Evolutionary conservation across 1,140 invertebrate genomes (phyloP).

Genomic region (Pectinophora gossypiella): DNA sequence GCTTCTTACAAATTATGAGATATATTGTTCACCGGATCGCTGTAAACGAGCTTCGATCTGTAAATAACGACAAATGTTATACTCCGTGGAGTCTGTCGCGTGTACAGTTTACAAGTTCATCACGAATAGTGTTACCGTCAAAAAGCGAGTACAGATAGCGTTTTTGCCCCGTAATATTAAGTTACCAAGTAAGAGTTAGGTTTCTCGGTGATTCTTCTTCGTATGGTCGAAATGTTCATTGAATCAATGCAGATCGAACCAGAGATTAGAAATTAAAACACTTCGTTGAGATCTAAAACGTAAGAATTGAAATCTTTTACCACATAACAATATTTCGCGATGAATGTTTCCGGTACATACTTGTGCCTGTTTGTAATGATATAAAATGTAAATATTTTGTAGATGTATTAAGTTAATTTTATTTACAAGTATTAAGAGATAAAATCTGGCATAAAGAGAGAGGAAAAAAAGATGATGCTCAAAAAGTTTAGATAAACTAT

Average conservation of each 20-base stretch:
- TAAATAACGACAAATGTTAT: conserved; percentile 52
- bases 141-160: conserved; percentile 59
- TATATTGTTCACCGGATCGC: conserved; percentile 48
- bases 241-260: conserved; percentile 51
- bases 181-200: conserved; percentile 72
- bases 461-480: conserved; percentile 47
- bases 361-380: conserved; percentile 54
- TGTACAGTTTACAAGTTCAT: conserved; percentile 53
- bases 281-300: conserved; percentile 64
- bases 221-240: conserved; percentile 44
- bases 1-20: conserved; percentile 18
- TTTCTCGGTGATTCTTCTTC: conserved; percentile 55
- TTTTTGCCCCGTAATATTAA: conserved; percentile 72
- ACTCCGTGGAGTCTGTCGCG: conserved; percentile 51
- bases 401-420: conserved; percentile 68
- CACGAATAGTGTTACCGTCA: conserved; percentile 66
- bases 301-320: conserved; percentile 68
- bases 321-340: conserved; percentile 71
- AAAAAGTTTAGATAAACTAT: conserved; percentile 53
- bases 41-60: conserved; percentile 68
- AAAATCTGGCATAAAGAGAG: conserved; percentile 55
- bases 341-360: conserved; percentile 62
- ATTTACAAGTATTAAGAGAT: conserved; percentile 67
- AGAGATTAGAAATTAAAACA: conserved; percentile 67
- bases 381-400: conserved; percentile 65